Evolutionary conservation across 2,888 invertebrate species (phyloP).

Genomic region (Hyppa rectilinea): DNA sequence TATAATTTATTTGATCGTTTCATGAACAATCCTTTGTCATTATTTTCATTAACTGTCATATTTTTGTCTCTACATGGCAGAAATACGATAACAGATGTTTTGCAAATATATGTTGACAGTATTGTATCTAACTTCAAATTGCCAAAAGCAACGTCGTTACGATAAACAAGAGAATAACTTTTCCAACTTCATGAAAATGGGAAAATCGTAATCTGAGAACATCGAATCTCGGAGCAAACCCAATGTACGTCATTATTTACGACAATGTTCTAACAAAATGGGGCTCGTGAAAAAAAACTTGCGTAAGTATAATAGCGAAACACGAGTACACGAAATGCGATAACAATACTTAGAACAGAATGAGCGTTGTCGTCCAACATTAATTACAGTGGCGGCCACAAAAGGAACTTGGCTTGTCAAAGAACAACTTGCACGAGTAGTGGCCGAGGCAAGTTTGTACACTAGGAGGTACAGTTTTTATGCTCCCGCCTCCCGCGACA

Average conservation of each 20-base stretch:
- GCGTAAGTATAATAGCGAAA: conserved; percentile 73
- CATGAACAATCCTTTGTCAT: too few relatives aligned
- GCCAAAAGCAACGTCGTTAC: conserved; percentile 49
- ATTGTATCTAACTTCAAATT: conserved; percentile 53
- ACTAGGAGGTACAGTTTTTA: conserved; percentile 68
- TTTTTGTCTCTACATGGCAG: too few relatives aligned
- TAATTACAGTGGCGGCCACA: conserved; percentile 81
- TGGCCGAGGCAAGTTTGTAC: conserved; percentile 65
- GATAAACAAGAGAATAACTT: conserved; percentile 54
- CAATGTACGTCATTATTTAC: conserved; percentile 73
- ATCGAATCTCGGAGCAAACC: conserved; percentile 68
- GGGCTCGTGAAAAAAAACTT: conserved; percentile 70
- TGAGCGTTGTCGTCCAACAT: conserved; percentile 78
- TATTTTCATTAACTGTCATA: too few relatives aligned
- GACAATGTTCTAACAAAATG: conserved; percentile 69
- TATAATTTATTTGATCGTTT: too few relatives aligned
- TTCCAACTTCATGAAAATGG: conserved; percentile 53
- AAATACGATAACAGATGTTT: conserved; percentile 46
- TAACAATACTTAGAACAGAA: conserved; percentile 77
- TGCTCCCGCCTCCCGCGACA: conserved; percentile 63
- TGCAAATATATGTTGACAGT: conserved; percentile 46
- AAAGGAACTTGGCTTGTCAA: conserved; percentile 80
- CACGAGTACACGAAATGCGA: conserved; percentile 74
- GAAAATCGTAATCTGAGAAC: conserved; percentile 65
- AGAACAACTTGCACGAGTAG: conserved; percentile 77